Conservation (phyloP, 92 coral and sea anemone species). For the Phenganax subtilis region DNA sequence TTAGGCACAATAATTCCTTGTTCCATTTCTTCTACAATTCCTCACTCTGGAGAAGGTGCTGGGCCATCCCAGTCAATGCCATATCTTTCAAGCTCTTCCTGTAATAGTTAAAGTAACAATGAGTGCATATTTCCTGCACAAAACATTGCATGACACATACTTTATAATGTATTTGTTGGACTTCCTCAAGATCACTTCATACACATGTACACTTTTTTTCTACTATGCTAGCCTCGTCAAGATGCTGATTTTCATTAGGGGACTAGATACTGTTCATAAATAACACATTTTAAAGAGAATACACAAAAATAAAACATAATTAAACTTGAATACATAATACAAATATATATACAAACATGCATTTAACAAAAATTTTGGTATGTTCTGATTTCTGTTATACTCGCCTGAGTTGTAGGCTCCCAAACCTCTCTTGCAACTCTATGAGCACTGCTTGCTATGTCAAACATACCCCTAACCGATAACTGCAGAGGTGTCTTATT, state of each 20-base stretch:
- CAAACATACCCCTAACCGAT: conserved; percentile 34
- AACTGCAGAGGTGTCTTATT: conserved; percentile 18
- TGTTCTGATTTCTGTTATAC: neutral
- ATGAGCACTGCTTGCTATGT: conserved; percentile 47
- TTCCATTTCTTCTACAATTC: conserved; percentile 8
- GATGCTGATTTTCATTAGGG: no score
- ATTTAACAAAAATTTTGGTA: neutral
- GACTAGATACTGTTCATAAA: no score
- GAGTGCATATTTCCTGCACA: no score
- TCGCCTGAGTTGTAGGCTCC: conserved; percentile 43
- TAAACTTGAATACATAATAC: no score
- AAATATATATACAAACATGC: no score
- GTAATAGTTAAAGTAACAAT: neutral
- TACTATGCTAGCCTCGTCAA: no score
- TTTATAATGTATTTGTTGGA: no score
- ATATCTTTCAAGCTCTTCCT: conserved; percentile 25
- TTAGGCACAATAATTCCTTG: conserved; percentile 36
- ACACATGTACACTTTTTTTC: no score
- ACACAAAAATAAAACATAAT: no score
- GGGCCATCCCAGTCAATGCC: conserved; percentile 44
- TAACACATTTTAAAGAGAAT: no score
- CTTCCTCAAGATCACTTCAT: neutral
- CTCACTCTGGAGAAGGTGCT: conserved; percentile 30
- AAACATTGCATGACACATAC: no score
- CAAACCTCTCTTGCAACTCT: conserved; percentile 55